Percentiles rank a stretch among this genome's conserved stretches.
phyloP scores from a whole-genome alignment of 2,888 invertebrate genomes.

The Aphodius sticticus region DNA sequence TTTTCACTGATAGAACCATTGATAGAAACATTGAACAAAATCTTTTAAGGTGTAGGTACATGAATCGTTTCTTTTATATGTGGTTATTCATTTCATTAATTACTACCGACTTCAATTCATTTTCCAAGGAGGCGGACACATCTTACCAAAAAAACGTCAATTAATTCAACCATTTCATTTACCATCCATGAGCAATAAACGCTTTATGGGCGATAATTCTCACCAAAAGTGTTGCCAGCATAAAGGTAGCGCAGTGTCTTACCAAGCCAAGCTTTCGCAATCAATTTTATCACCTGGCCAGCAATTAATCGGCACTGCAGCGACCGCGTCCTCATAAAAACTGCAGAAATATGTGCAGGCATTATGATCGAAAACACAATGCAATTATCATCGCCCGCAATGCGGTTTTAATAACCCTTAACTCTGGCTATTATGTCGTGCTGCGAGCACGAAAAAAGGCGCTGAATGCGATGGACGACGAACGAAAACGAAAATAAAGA shows the following conservation, averaged over 20 bases:
- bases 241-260: neutral
- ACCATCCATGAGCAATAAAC: neutral
- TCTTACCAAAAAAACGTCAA: neutral
- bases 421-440: neutral
- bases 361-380: neutral
- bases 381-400: neutral
- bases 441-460: neutral
- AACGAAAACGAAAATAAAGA: neutral
- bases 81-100: neutral
- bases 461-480: neutral
- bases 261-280: neutral
- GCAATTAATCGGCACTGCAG: neutral
- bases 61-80: neutral
- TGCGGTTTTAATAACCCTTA: neutral
- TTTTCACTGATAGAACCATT: too few species aligned
- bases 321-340: neutral
- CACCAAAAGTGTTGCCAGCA: neutral
- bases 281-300: neutral
- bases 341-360: neutral
- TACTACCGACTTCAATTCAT: neutral
- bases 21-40: too few species aligned
- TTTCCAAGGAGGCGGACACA: neutral
- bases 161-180: neutral
- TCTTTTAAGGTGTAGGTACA: too few species aligned
- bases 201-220: neutral